Evolutionary conservation across 2,113 vertebrate genomes (phyloP).

Genomic region (Elgaria multicarinata): DNA sequence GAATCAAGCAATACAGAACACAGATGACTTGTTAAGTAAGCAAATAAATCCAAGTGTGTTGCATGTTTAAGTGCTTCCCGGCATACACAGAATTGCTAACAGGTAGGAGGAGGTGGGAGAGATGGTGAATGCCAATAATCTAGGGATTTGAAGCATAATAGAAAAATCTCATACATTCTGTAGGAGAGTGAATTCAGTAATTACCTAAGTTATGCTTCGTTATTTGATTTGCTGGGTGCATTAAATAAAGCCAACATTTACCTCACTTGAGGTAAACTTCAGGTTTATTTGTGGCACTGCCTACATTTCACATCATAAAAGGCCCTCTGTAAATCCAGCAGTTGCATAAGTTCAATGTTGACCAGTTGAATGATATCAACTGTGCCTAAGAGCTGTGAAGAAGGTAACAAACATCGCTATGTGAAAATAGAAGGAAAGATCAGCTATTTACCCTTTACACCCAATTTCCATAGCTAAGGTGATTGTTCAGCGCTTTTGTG

Average conservation of each 20-base stretch:
- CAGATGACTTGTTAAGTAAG: conserved; percentile 1
- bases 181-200: conserved; percentile 1
- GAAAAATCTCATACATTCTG: neutral
- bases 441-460: neutral
- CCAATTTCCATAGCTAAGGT: too few relatives aligned
- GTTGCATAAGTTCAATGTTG: neutral
- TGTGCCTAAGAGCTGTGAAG: conserved; percentile 8
- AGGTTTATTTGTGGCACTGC: neutral
- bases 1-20: conserved; percentile 15
- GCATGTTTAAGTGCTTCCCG: conserved; percentile 10
- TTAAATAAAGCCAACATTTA: conserved; percentile 7
- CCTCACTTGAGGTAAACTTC: neutral
- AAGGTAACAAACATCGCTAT: neutral
- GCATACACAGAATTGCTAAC: neutral
- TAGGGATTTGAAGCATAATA: neutral
- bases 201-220: neutral
- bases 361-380: conserved; percentile 1
- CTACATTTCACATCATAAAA: neutral
- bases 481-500: too few relatives aligned
- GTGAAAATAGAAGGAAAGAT: neutral
- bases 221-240: conserved; percentile 10
- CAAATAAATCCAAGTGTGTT: conserved; percentile 13
- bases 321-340: neutral
- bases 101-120: neutral
- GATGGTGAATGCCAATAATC: conserved; percentile 9